Evolutionary conservation across 2,888 invertebrate species (phyloP), one percentile per base, ranked within the genome.

Genomic region (Orchesellides sinensis): DNA sequence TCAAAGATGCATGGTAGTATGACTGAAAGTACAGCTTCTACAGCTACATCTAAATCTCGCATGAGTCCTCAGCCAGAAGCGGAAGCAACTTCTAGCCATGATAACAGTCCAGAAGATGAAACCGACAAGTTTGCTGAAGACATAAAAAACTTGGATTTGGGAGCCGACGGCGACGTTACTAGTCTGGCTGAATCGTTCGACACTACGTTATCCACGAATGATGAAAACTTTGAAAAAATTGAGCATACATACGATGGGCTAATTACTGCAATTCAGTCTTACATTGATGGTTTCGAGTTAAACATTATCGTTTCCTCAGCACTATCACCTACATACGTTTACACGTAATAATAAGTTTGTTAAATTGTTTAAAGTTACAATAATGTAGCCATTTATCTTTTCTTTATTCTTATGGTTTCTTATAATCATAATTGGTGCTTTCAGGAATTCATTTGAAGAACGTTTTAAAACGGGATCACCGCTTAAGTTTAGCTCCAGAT

Each of bases 401-500:
- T n/a, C n/a, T n/a, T n/a, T n/a, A n/a, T n/a, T n/a, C n/a, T n/a
- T n/a, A n/a, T n/a, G n/a, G n/a, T n/a, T n/a, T n/a, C n/a, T n/a
- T n/a, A n/a, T 12, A 72, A 52, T 49, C 21, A 56, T n/a, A 40
- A n/a, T n/a, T n/a, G n/a, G n/a, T n/a, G n/a, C n/a, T n/a, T 19
- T 29, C 19, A 88, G 88, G 14, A 89, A 90, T 86, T 88, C 91
- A 0, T 65, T 90, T 19, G 87, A 88, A 72, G 87, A 89, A 78
- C 89, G 89, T 2, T 88, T 90, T 54, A 86, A 85, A 25, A 89
- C 89, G 49, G 88, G 89, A 4, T 75, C 89, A 21, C 83, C 89
- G 12, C 86, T 92, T 5, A 90, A 90, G 19, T 89, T 89, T 52
- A 93, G 92, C 87, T 92, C 93, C 85, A 89, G 90, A 49, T 92